phyloP scores from a whole-genome alignment of 53 echinoderm and acorn worm genomes.

The Arbacia lixula region DNA sequence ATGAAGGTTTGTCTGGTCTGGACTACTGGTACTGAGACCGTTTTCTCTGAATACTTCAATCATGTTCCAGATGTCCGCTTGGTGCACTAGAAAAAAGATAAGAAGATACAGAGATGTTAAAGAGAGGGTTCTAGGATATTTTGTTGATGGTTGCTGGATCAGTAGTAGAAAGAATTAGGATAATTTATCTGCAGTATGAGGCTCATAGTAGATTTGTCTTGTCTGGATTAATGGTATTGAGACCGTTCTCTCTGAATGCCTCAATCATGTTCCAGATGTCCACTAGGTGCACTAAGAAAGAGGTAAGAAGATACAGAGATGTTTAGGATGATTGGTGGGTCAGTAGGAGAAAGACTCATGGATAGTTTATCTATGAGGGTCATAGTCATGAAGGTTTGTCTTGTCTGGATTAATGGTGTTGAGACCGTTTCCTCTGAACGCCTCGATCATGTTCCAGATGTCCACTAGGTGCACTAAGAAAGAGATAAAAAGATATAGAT shows the following conservation, averaged over 20 bases:
- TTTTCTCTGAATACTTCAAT: constrained; percentile 90
- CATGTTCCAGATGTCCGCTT: constrained; percentile 96
- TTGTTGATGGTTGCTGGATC: too few relatives aligned
- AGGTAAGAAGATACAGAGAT: not conserved
- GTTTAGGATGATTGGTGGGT: too few relatives aligned
- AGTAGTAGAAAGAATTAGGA: constrained; percentile 30
- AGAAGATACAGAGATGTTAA: too few relatives aligned
- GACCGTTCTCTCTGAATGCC: constrained; percentile 86
- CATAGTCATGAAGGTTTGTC: constrained; percentile 65
- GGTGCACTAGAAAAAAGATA: constrained; percentile 66
- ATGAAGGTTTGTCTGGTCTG: too few relatives aligned
- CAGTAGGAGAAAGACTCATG: constrained; percentile 27
- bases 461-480: constrained; percentile 83
- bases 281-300: constrained; percentile 77
- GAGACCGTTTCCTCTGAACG: constrained; percentile 81
- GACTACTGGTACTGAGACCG: constrained; percentile 87
- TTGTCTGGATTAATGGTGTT: not conserved
- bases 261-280: constrained; percentile 98
- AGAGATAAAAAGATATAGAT: not conserved
- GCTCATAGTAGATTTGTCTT: too few relatives aligned
- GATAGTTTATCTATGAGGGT: constrained; percentile 68
- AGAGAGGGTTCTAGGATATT: too few relatives aligned
- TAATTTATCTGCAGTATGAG: constrained; percentile 68
- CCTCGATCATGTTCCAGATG: constrained; percentile 94
- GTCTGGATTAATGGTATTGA: constrained; percentile 93